phyloP scores from a whole-genome alignment of 2,113 vertebrate species.

The Theristicus caerulescens region DNA sequence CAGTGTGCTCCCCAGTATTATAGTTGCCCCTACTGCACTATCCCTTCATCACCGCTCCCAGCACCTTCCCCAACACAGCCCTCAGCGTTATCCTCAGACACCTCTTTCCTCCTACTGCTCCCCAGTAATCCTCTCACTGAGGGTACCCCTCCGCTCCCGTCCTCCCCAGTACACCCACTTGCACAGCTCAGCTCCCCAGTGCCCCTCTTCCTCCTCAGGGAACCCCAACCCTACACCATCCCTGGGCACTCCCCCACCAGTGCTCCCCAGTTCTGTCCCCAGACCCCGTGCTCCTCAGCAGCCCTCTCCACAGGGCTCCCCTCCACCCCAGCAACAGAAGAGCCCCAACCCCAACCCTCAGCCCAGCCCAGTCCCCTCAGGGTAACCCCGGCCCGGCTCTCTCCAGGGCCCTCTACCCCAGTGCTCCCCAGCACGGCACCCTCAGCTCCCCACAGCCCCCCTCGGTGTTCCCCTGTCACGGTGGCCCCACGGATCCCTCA shows the following conservation, averaged over 20 bases:
- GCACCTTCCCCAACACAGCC: not conserved
- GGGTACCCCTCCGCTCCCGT: not conserved
- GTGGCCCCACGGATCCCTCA: not conserved
- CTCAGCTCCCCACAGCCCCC: not conserved
- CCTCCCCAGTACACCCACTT: not conserved
- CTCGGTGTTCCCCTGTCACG: not conserved
- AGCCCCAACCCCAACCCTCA: not conserved
- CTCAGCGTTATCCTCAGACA: rapidly evolving
- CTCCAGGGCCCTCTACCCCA: not conserved
- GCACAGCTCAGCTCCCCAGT: not conserved
- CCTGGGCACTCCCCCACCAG: not conserved
- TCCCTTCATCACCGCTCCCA: not conserved
- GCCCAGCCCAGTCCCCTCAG: not conserved
- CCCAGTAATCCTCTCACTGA: not conserved
- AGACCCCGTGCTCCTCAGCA: not conserved
- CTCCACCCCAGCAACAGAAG: not conserved
- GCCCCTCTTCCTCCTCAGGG: not conserved
- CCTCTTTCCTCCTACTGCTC: not conserved
- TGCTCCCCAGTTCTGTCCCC: not conserved
- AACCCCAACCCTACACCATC: rapidly evolving
- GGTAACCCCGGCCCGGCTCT: not conserved
- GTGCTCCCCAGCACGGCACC: not conserved
- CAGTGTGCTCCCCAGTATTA: not conserved
- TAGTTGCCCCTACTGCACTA: rapidly evolving
- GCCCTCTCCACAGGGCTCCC: not conserved